These are phyloP conservation scores for Spatulosminthurus flaviceps DNA, from an alignment of 2,888 invertebrate genomes.

Conservation along the genomic window DNA sequence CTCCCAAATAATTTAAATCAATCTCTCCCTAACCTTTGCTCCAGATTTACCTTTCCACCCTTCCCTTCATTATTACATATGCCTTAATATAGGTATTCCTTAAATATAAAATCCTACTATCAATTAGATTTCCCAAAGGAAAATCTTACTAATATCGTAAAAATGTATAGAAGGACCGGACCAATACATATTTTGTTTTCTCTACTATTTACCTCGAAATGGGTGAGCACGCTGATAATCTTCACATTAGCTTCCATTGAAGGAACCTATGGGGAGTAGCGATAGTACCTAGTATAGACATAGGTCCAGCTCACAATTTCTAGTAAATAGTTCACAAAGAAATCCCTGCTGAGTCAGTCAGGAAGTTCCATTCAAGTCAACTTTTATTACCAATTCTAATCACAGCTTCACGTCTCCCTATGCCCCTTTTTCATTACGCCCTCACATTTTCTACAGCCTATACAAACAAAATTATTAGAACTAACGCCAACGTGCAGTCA, in stretches of 20 bases:
- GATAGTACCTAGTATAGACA: background rate
- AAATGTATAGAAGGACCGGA: too few relatives aligned
- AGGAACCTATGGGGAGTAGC: background rate
- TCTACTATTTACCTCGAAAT: background rate
- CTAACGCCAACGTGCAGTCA: background rate
- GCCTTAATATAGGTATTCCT: too few relatives aligned
- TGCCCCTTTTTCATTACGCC: conserved; percentile 12
- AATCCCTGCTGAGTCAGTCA: conserved; percentile 36
- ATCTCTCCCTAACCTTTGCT: too few relatives aligned
- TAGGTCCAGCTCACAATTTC: background rate
- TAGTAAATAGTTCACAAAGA: conserved; percentile 32
- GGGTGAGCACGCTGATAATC: too few relatives aligned
- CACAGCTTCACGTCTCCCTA: conserved; percentile 38
- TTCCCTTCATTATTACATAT: too few relatives aligned
- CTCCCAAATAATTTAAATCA: too few relatives aligned
- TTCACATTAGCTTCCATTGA: background rate
- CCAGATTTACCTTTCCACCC: too few relatives aligned
- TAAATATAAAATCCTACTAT: too few relatives aligned
- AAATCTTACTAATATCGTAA: too few relatives aligned
- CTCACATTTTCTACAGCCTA: background rate
- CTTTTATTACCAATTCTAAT: conserved; percentile 41
- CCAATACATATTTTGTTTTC: too few relatives aligned
- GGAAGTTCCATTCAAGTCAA: conserved; percentile 42
- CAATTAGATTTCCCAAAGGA: too few relatives aligned
- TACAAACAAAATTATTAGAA: background rate